phyloP scores from a whole-genome alignment of 1,140 invertebrate genomes.

The Tachypleus tridentatus region DNA sequence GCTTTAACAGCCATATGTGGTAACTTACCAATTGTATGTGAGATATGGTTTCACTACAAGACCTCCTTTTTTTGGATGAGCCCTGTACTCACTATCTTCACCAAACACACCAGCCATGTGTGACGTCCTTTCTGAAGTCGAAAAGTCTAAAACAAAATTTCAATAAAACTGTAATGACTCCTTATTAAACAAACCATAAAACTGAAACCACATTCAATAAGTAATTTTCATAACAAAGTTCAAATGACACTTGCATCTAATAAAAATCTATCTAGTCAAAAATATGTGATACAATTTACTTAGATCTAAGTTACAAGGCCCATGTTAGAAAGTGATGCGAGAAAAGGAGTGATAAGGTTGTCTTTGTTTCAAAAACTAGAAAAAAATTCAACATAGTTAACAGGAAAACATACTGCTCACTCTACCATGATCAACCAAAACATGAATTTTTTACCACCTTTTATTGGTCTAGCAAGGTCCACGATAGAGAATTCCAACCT shows the following conservation, averaged over 20 bases:
- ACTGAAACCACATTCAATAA: neutral
- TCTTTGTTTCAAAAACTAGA: no score
- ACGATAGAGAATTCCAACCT: no score
- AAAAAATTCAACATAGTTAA: no score
- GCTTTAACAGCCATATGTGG: constrained; percentile 22
- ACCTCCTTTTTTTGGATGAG: constrained; percentile 62
- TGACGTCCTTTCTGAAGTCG: neutral
- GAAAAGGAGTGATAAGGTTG: no score
- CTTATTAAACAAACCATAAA: neutral
- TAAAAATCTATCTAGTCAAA: neutral
- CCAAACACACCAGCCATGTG: constrained; percentile 8
- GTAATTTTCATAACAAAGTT: neutral
- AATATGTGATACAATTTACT: neutral
- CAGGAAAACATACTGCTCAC: no score
- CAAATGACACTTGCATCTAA: neutral
- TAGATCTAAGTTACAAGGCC: no score
- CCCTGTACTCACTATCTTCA: constrained; percentile 21
- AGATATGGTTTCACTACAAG: constrained; percentile 65
- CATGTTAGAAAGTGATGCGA: no score
- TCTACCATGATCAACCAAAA: no score
- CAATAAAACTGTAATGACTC: constrained; percentile 6
- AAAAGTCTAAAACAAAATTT: neutral
- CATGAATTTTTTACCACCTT: no score
- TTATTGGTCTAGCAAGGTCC: no score
- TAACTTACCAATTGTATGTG: constrained; percentile 64